Evolutionary conservation across 2,797 vertebrate genomes (phyloP).

Genomic region (Chelmon rostratus): DNA sequence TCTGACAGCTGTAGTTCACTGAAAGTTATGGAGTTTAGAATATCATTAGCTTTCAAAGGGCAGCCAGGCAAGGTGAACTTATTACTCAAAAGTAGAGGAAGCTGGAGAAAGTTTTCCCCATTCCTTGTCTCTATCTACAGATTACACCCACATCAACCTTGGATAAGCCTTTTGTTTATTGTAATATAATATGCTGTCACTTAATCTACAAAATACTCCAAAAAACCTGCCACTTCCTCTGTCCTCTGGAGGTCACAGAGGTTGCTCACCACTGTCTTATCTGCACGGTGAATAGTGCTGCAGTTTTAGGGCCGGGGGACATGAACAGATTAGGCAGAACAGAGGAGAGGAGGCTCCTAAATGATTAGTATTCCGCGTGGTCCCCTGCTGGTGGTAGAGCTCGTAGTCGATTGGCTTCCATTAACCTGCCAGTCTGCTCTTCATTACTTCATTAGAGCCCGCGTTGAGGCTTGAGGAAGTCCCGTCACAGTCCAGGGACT

Average conservation of each 20-base stretch:
- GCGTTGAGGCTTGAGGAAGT: conserved; percentile 59
- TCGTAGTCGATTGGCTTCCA: conserved; percentile 72
- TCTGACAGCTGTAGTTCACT: conserved; percentile 53
- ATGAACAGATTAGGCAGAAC: conserved; percentile 60
- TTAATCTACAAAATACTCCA: conserved; percentile 45
- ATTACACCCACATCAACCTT: conserved; percentile 50
- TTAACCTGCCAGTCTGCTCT: conserved; percentile 76
- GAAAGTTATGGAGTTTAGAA: conserved; percentile 63
- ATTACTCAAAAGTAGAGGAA: conserved; percentile 51
- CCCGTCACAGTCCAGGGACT: conserved; percentile 45
- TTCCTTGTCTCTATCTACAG: conserved; percentile 47
- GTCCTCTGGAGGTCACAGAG: conserved; percentile 60
- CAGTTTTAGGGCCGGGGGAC: conserved; percentile 41
- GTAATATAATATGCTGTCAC: conserved; percentile 47
- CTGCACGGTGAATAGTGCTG: conserved; percentile 53
- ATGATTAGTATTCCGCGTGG: conserved; percentile 68
- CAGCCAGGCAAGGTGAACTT: conserved; percentile 69
- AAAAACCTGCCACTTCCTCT: conserved; percentile 38
- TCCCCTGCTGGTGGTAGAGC: conserved; percentile 55
- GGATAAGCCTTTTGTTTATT: conserved; percentile 55
- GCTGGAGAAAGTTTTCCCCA: conserved; percentile 32
- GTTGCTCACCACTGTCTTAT: conserved; percentile 55
- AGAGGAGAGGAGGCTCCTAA: conserved; percentile 41
- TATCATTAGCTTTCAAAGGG: conserved; percentile 66
- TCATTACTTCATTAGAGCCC: conserved; percentile 74